Evolutionary conservation across 2,797 vertebrate species (phyloP), one percentile per base, ranked within the genome.

Genomic region (Gadopsis marmoratus): DNA sequence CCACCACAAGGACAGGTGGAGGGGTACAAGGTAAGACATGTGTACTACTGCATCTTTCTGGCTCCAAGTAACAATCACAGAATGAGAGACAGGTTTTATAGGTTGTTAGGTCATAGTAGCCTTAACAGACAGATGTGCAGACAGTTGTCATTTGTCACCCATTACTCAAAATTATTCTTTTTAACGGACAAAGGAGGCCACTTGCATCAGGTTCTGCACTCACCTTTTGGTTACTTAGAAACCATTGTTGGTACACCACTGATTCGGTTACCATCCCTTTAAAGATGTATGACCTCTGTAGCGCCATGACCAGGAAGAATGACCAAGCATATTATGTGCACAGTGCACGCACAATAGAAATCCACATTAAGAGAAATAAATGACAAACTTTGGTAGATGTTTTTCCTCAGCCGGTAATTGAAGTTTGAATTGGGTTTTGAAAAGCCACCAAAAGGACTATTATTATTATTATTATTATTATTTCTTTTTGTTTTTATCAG

Each of bases 181-280:
- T 91, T 88, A 89, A 81, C 78, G 78, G 89, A 73, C 80, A 86
- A 91, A 92, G 65, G 79, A 85, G 92, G 86, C 87, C 88, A 93
- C 81, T 55, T 78, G 45, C 11, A 8, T 87, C 77, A 74, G 73
- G 64, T 86, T 88, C 48, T 9, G 6, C 43, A 62, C 74, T 87
- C 84, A 89, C 81, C 92, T 92, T 85, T 95, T 90, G 89, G 95
- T 97, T 95, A 89, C 96, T 95, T 93, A 93, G 96, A 90, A 93
- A 95, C 95, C 50, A 76, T 64, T 81, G 86, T 90, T 91, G 83
- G 91, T 77, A 92, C 92, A 90, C 94, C 84, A 90, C 83, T 91
- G 95, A 96, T 99, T 95, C 5, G 85, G 95, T 99, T 97, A 95
- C 97, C 88, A 83, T 78, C 92, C 93, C 94, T 96, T 96, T 96